Percentiles rank a stretch among this genome's conserved stretches.
These are phyloP conservation scores for Melinaea menophilus DNA, from an alignment of 2,888 invertebrate genomes.

Conservation along the genomic window DNA sequence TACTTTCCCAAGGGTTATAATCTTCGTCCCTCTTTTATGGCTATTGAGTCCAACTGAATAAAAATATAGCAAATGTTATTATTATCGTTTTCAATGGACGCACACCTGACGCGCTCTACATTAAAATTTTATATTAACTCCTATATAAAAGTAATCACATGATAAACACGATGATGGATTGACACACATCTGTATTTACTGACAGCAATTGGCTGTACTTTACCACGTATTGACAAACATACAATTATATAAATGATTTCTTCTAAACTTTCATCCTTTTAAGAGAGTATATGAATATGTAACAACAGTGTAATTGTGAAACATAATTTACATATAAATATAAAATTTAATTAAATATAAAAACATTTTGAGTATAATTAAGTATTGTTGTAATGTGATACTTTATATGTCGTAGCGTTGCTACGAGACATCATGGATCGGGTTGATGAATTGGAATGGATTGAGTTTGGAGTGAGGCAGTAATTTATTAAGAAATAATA, in stretches of 20 bases:
- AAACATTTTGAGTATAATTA: no score
- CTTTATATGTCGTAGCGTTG: slow-evolving; percentile 15
- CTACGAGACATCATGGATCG: slow-evolving; percentile 9
- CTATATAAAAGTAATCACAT: neutral
- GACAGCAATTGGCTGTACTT: no score
- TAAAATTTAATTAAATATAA: no score
- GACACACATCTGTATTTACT: neutral
- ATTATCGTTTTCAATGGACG: no score
- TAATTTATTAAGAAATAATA: neutral
- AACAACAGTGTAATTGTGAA: no score
- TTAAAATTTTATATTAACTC: neutral
- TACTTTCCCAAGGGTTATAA: slow-evolving; percentile 13
- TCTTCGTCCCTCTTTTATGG: slow-evolving; percentile 1
- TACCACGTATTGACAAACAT: no score
- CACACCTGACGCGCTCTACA: neutral
- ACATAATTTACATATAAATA: no score
- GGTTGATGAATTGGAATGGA: neutral
- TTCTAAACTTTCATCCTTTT: no score
- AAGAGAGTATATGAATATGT: no score
- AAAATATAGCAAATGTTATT: no score
- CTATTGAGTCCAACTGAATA: no score
- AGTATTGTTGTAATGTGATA: neutral
- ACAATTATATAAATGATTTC: no score
- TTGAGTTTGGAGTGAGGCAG: neutral
- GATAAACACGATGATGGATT: neutral